Conservation (phyloP, 1,140 invertebrate genomes). For the Drosophila kohkoa region DNA sequence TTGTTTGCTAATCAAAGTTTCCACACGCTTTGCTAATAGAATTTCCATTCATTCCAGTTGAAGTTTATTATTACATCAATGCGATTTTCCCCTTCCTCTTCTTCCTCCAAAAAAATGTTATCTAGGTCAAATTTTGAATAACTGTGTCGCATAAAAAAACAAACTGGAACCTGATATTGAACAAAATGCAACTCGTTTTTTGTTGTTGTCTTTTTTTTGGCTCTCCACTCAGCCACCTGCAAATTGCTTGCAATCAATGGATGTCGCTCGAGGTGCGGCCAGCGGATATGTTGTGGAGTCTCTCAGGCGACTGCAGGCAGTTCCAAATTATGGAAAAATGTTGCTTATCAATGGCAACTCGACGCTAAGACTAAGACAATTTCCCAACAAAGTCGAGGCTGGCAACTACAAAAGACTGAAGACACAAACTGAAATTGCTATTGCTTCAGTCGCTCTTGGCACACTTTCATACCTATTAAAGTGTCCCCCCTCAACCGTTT, state of each 20-base stretch:
- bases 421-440: neutral
- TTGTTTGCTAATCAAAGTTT: neutral
- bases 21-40: slow-evolving; percentile 36
- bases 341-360: slow-evolving; percentile 36
- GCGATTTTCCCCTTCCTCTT: slow-evolving; percentile 2
- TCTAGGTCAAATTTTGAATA: slow-evolving; percentile 47
- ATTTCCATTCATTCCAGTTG: slow-evolving; percentile 36
- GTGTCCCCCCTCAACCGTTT: slow-evolving; percentile 4
- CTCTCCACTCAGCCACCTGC: slow-evolving; percentile 47
- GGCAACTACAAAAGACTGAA: slow-evolving; percentile 16
- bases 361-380: slow-evolving; percentile 12
- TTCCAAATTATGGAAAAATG: slow-evolving; percentile 28
- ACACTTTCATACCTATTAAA: slow-evolving; percentile 55
- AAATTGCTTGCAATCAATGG: slow-evolving; percentile 38
- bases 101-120: neutral
- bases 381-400: slow-evolving; percentile 1
- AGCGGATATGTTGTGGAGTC: slow-evolving; percentile 5
- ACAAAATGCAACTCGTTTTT: slow-evolving; percentile 42
- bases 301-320: neutral
- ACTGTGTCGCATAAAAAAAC: slow-evolving; percentile 20
- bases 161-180: slow-evolving; percentile 34
- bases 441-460: slow-evolving; percentile 28
- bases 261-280: slow-evolving; percentile 37
- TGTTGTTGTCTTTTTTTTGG: slow-evolving; percentile 19
- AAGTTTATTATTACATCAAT: slow-evolving; percentile 9